Base-by-base conservation (phyloP, 2,888 invertebrate species). In the Miltochrista miniata region DNA sequence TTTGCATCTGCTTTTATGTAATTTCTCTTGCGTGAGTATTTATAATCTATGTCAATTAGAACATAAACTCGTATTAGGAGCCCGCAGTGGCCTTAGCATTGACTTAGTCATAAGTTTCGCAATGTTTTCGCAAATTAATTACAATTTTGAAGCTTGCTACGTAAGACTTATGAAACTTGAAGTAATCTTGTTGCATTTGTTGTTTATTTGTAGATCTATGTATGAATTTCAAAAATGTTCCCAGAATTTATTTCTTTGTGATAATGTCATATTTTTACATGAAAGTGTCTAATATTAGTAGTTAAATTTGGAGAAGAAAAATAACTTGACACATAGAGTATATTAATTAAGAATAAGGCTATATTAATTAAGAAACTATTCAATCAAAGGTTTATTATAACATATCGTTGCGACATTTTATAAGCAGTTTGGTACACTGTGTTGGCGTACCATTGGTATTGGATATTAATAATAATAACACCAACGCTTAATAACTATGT, bases 71-170 rank as follows among this genome's bases (percentile, higher is more conserved):
- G 9, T n/a, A 14, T 44, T 34, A 18, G 39, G 34, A 18, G 14
- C 33, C 9, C 38, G 48, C 45, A 46, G 36, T 54, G 59, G 54
- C 67, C 68, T 67, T 64, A 62, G 56, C 68, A 67, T 67, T 67
- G 68, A 59, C 54, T 57, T 59, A 55, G 52, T 57, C 58, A 63
- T 46, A 43, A 36, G 56, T 66, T 66, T 63, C 63, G 33, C 56
- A 61, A 66, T 36, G 14, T 5, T 29, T 4, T 52, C 45, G n/a
- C 15, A 46, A 50, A 41, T 47, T 44, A 57, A 50, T 45, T 45
- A 55, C 45, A 63, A 51, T 45, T 51, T 7, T 45, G 48, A 51
- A 43, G 48, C 53, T 45, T 51, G 54, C 54, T 36, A 47, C 38
- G 43, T 52, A 14, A 13, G 24, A 35, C 54, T 61, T 56, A 45